phyloP scores from a whole-genome alignment of 2,888 invertebrate genomes.

The Hirtodrosophila histrioides region DNA sequence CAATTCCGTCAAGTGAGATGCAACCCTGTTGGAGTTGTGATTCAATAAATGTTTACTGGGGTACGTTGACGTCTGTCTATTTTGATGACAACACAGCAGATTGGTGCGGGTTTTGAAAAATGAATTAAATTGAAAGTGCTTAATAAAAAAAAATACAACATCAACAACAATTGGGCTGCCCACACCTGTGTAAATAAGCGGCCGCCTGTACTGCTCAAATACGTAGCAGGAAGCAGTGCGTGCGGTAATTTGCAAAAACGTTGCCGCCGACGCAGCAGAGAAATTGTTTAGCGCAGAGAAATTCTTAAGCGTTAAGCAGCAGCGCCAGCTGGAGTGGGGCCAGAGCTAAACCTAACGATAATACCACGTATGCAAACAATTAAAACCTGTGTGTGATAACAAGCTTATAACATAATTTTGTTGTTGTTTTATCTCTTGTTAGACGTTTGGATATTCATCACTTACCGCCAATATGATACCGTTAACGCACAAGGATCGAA shows the following conservation, averaged over 20 bases:
- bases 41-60: slow-evolving; percentile 60
- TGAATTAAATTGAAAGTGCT: slow-evolving; percentile 66
- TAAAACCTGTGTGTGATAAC: slow-evolving; percentile 40
- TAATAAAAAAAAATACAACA: slow-evolving; percentile 36
- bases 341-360: slow-evolving; percentile 57
- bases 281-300: slow-evolving; percentile 45
- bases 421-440: slow-evolving; percentile 13
- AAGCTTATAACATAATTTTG: slow-evolving; percentile 11
- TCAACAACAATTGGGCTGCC: slow-evolving; percentile 18
- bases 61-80: slow-evolving; percentile 52
- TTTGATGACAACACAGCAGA: slow-evolving; percentile 74
- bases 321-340: slow-evolving; percentile 44
- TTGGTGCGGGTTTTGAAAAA: slow-evolving; percentile 60
- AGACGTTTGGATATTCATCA: background rate
- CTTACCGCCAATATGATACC: slow-evolving; percentile 74
- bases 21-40: slow-evolving; percentile 38
- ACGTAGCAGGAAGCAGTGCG: slow-evolving; percentile 54
- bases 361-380: slow-evolving; percentile 83
- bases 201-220: slow-evolving; percentile 15
- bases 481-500: slow-evolving; percentile 91
- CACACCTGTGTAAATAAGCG: slow-evolving; percentile 62
- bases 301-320: slow-evolving; percentile 27
- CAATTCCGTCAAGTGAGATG: slow-evolving; percentile 24
- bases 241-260: slow-evolving; percentile 27
- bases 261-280: slow-evolving; percentile 43